Conservation (phyloP, 2,113 vertebrate species). For the Trachemys scripta region DNA sequence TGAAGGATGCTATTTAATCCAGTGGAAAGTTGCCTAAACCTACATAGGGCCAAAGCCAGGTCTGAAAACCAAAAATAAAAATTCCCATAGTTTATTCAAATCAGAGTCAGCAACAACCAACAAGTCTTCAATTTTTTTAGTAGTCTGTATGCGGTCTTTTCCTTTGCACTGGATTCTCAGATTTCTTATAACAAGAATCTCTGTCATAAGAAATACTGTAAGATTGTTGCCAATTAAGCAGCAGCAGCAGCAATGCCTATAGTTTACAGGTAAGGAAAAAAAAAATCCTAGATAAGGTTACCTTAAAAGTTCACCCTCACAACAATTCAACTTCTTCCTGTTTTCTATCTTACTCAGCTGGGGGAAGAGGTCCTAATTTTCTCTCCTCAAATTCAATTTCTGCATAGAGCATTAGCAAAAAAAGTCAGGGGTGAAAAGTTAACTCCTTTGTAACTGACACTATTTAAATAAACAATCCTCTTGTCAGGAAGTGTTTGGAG, state of each 20-base stretch:
- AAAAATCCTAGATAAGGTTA: background rate
- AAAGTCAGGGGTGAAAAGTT: background rate
- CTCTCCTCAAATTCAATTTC: background rate
- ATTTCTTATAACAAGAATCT: background rate
- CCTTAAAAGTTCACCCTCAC: background rate
- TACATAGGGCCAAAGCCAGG: background rate
- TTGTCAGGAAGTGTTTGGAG: background rate
- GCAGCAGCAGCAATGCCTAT: background rate
- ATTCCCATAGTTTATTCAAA: background rate
- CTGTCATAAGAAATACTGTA: background rate
- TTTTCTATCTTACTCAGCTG: background rate
- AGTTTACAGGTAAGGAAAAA: background rate
- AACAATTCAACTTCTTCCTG: background rate
- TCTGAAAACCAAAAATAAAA: background rate
- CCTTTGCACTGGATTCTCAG: background rate
- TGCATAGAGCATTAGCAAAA: background rate
- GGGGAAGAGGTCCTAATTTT: background rate
- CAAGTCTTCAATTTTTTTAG: background rate
- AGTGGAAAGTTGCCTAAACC: background rate
- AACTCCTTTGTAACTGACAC: background rate
- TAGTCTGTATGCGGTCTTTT: background rate
- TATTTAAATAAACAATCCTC: background rate
- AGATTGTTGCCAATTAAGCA: background rate
- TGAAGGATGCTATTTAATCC: background rate
- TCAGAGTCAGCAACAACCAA: background rate